These are phyloP conservation scores for Zosterops japonicus DNA, from an alignment of 2,113 vertebrate species.

Conservation along the genomic window DNA sequence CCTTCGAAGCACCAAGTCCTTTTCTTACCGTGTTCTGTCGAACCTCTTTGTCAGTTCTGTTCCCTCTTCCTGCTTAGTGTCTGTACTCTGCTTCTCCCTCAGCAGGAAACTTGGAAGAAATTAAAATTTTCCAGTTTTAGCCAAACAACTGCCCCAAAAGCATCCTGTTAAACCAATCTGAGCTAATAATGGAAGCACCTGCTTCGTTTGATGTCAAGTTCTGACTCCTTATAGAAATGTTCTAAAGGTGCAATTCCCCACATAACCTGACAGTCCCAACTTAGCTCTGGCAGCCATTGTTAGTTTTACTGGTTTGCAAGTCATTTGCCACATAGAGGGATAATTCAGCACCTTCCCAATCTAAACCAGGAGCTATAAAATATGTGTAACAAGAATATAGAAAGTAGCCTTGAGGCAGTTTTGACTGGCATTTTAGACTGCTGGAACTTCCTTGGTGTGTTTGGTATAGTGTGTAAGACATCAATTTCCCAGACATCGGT, in stretches of 20 bases:
- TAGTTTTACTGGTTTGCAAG: neutral
- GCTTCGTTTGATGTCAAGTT: neutral
- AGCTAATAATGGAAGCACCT: neutral
- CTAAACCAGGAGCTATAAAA: neutral
- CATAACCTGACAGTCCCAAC: neutral
- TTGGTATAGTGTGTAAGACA: neutral
- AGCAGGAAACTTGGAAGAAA: neutral
- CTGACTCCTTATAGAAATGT: neutral
- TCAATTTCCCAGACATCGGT: neutral
- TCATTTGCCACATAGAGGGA: neutral
- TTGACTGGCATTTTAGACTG: neutral
- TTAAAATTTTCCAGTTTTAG: neutral
- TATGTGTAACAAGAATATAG: neutral
- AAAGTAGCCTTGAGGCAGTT: neutral
- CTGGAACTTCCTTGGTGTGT: neutral
- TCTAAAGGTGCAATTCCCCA: neutral
- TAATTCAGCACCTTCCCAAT: neutral
- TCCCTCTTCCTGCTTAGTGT: neutral
- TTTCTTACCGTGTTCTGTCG: neutral
- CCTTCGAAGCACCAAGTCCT: neutral
- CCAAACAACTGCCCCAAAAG: neutral
- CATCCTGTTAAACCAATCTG: neutral
- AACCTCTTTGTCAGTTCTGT: neutral
- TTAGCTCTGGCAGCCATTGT: neutral
- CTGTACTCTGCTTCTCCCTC: neutral